Evolutionary conservation across 2,113 vertebrate species (phyloP).

Genomic region (Chrysochloris asiatica): DNA sequence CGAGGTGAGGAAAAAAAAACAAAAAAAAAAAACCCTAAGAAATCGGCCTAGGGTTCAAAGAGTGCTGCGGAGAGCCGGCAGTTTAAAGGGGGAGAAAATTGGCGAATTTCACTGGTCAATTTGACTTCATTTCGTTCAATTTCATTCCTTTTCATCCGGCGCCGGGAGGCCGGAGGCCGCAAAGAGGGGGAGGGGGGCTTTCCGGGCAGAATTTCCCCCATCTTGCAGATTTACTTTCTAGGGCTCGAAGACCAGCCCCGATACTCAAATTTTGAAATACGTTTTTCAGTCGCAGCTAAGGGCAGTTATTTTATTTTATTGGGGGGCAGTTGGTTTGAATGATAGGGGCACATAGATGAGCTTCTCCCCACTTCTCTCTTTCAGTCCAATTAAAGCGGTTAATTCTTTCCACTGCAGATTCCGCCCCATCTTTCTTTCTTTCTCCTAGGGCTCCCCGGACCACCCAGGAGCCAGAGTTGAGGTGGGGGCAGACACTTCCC

Average conservation of each 20-base stretch:
- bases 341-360: conserved; percentile 51
- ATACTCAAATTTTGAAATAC: conserved; percentile 53
- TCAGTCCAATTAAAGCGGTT: conserved; percentile 73
- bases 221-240: conserved; percentile 61
- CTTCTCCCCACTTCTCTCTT: conserved; percentile 45
- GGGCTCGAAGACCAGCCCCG: conserved; percentile 37
- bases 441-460: conserved; percentile 72
- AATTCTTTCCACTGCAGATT: conserved; percentile 74
- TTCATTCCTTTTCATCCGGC: conserved; percentile 80
- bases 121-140: conserved; percentile 83
- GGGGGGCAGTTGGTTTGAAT: conserved; percentile 50
- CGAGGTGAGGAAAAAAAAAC: conserved; percentile 54
- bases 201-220: conserved; percentile 65
- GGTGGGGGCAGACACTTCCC: conserved; percentile 72
- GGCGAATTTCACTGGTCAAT: conserved; percentile 81
- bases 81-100: conserved; percentile 82
- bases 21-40: conserved; percentile 46
- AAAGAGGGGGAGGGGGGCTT: conserved; percentile 59
- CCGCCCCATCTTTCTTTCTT: conserved; percentile 65
- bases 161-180: conserved; percentile 67
- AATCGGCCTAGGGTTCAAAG: conserved; percentile 68
- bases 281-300: conserved; percentile 7
- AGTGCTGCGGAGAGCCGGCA: conserved; percentile 70
- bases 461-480: conserved; percentile 76
- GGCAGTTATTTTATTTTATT: conserved; percentile 43